These are phyloP conservation scores for Molorchus minor DNA, from an alignment of 2,888 invertebrate species.

Conservation along the genomic window DNA sequence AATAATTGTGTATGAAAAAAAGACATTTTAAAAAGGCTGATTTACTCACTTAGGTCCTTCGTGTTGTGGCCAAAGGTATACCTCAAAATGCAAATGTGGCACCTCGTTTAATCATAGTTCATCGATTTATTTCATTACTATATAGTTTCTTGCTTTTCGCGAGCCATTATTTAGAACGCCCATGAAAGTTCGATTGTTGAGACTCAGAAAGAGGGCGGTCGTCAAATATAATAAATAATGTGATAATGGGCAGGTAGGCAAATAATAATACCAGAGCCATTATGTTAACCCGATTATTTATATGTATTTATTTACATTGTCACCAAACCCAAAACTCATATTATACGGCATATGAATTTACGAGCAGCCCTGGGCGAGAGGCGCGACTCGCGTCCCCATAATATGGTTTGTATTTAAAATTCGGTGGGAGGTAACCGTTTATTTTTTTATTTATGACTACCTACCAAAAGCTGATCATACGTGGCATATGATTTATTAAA, in stretches of 20 bases:
- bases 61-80: too few relatives aligned
- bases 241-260: conserved; percentile 57
- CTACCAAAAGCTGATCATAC: conserved; percentile 42
- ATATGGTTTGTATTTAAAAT: conserved; percentile 49
- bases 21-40: too few relatives aligned
- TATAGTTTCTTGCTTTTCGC: too few relatives aligned
- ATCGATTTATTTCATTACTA: too few relatives aligned
- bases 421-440: conserved; percentile 48
- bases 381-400: conserved; percentile 41
- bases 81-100: too few relatives aligned
- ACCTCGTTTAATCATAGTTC: too few relatives aligned
- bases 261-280: conserved; percentile 56
- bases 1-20: too few relatives aligned
- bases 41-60: too few relatives aligned
- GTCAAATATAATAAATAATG: conserved; percentile 49
- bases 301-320: conserved; percentile 57
- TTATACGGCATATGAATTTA: conserved; percentile 44
- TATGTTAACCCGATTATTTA: conserved; percentile 57
- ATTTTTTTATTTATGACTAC: conserved; percentile 49
- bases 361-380: conserved; percentile 40
- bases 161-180: conserved; percentile 13
- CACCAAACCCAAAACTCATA: conserved; percentile 52
- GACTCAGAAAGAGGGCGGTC: conserved; percentile 32
- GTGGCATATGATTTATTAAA: too few relatives aligned
- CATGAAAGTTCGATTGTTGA: conserved; percentile 16